Evolutionary conservation across 2,113 vertebrate species (phyloP).

Genomic region (Pollimyrus isidori): DNA sequence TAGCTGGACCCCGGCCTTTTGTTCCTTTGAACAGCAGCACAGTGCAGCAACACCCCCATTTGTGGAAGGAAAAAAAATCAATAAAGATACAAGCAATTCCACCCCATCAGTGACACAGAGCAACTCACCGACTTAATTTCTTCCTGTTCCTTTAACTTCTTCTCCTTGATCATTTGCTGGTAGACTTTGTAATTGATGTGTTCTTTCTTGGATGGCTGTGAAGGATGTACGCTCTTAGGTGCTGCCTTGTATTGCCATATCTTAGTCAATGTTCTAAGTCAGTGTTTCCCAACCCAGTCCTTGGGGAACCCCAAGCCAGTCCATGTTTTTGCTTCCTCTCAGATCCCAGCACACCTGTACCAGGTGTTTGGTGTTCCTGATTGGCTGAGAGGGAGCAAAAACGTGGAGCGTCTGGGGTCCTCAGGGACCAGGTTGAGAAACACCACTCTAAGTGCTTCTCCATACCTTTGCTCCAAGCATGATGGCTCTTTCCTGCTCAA

Average conservation of each 20-base stretch:
- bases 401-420: background rate
- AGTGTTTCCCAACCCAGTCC: background rate
- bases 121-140: slow-evolving; percentile 62
- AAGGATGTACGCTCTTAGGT: background rate
- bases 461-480: slow-evolving; percentile 88
- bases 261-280: background rate
- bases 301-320: background rate
- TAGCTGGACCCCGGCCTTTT: background rate
- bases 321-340: too few species aligned
- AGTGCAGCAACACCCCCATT: background rate
- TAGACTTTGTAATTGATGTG: slow-evolving; percentile 80
- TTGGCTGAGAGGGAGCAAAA: background rate
- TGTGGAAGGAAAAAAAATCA: background rate
- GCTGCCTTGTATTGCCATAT: background rate
- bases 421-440: background rate
- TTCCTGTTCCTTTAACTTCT: slow-evolving; percentile 56
- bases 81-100: background rate
- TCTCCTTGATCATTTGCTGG: slow-evolving; percentile 75
- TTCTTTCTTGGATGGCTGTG: slow-evolving; percentile 76
- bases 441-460: background rate
- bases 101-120: background rate
- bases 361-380: too few species aligned
- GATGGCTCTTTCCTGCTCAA: slow-evolving; percentile 81
- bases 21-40: background rate
- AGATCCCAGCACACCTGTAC: too few species aligned